Percentiles rank a stretch among this genome's conserved stretches.
Evolutionary conservation across 2,888 invertebrate species (phyloP).

Genomic region (Ophion ellenae): DNA sequence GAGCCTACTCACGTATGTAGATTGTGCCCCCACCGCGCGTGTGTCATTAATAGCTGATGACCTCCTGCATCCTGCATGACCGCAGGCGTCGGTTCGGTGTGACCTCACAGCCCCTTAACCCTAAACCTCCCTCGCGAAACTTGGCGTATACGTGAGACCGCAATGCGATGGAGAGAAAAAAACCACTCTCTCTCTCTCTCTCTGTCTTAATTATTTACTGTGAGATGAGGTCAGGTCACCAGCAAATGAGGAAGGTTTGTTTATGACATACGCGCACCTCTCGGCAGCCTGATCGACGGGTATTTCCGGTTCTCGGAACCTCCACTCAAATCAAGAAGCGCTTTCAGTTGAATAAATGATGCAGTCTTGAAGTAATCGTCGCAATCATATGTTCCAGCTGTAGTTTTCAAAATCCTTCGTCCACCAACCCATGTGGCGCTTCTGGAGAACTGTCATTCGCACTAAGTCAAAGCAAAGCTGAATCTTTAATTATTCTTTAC

Average conservation of each 20-base stretch:
- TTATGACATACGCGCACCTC: background rate
- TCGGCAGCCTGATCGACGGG: background rate
- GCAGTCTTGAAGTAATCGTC: background rate
- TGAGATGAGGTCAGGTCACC: background rate
- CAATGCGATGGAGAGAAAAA: conserved; percentile 22
- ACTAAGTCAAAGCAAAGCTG: background rate
- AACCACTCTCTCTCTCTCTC: background rate
- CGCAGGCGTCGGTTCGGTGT: conserved; percentile 48
- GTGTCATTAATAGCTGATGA: conserved; percentile 80
- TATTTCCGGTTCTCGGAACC: background rate
- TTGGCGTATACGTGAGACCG: background rate
- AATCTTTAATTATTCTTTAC: background rate
- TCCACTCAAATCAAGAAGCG: background rate
- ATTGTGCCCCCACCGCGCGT: conserved; percentile 77
- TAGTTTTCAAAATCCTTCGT: background rate
- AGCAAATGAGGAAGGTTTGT: background rate
- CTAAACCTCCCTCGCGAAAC: conserved; percentile 9
- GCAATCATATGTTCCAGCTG: background rate
- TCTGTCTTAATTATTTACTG: background rate
- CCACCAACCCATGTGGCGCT: background rate
- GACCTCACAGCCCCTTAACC: conserved; percentile 43
- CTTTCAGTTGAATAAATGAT: background rate
- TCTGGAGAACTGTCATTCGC: background rate
- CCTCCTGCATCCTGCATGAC: conserved; percentile 68
- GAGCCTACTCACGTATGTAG: conserved; percentile 79